These are phyloP conservation scores for Eulemur coronatus DNA, from an alignment of 2,797 vertebrate species.

Conservation along the genomic window DNA sequence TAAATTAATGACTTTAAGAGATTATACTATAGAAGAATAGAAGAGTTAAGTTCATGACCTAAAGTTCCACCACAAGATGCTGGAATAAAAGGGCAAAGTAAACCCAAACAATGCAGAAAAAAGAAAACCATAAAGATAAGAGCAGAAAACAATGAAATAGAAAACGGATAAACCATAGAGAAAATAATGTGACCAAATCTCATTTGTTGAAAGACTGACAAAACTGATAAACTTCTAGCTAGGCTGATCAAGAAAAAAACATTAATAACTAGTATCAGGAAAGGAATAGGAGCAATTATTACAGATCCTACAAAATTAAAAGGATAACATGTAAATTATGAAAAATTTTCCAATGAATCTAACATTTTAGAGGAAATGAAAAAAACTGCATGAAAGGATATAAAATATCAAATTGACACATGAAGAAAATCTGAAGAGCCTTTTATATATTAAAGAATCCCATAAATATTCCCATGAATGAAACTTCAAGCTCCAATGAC, in stretches of 20 bases:
- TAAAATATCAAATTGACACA: neutral
- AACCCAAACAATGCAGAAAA: neutral
- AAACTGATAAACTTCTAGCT: neutral
- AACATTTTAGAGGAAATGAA: neutral
- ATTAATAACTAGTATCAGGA: neutral
- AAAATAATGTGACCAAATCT: neutral
- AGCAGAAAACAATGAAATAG: neutral
- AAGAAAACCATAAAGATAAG: neutral
- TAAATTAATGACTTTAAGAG: neutral
- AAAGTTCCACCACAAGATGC: neutral
- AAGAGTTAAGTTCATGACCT: neutral
- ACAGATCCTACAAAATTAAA: neutral
- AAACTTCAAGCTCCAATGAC: neutral
- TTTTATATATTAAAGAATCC: neutral
- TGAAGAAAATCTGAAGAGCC: neutral
- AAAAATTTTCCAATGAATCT: neutral
- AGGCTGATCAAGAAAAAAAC: neutral
- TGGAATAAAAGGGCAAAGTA: neutral
- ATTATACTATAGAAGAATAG: neutral
- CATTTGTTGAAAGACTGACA: neutral
- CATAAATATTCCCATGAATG: neutral
- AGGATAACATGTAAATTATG: neutral
- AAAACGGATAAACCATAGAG: neutral
- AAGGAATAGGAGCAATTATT: neutral
- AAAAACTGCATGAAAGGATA: neutral